Percentiles rank a stretch among this genome's conserved stretches.
phyloP scores from a whole-genome alignment of 2,797 vertebrate species.

The Dromococcyx pavoninus region DNA sequence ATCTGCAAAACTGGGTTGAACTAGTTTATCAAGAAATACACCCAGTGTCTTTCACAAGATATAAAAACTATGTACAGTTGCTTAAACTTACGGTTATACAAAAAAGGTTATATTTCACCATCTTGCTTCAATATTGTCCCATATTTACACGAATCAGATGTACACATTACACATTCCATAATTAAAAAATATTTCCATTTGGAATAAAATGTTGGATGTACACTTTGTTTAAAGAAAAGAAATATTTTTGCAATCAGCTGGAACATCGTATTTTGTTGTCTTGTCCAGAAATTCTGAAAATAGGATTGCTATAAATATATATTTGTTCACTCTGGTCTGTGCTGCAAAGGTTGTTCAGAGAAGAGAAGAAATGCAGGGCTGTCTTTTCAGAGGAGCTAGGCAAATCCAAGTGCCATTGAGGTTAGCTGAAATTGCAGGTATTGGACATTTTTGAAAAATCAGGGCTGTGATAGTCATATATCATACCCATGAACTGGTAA shows the following conservation, averaged over 20 bases:
- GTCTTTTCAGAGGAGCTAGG: not conserved
- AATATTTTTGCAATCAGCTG: not conserved
- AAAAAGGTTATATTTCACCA: no score
- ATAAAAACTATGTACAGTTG: no score
- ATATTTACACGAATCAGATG: no score
- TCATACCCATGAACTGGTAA: not conserved
- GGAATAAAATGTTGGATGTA: not conserved
- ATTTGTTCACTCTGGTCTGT: not conserved
- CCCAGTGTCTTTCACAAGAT: no score
- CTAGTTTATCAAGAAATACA: no score
- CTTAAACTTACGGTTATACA: no score
- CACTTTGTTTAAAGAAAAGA: not conserved
- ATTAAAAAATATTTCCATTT: not conserved
- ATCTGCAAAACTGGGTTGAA: no score
- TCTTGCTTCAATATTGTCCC: no score
- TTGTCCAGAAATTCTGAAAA: not conserved
- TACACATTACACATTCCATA: no score
- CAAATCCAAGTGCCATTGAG: not conserved
- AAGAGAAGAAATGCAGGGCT: not conserved
- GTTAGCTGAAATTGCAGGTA: not conserved
- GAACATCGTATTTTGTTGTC: not conserved
- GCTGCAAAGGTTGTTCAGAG: not conserved
- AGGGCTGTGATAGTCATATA: not conserved
- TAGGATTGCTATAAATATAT: not conserved
- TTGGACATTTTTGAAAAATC: not conserved